Evolutionary conservation across 2,888 invertebrate species (phyloP), one percentile per base, ranked within the genome.

Genomic region (Aspidiotus rigidus): DNA sequence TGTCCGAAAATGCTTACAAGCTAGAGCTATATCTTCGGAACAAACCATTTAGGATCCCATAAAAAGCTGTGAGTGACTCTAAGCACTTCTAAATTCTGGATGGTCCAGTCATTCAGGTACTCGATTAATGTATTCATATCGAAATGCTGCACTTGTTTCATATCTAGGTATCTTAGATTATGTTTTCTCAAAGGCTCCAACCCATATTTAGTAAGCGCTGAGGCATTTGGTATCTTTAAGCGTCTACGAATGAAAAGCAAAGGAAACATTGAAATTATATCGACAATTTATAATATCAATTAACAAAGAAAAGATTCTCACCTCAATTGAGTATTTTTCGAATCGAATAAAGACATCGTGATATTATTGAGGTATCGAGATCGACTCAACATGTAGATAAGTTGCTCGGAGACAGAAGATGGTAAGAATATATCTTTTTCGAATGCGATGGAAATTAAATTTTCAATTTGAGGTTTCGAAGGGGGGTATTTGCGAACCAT

Each of bases 21-120:
- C 2, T 28, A 28, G 28, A 28, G 3, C 3, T 17, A 3, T 10
- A 60, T 40, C n/a, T 60, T 60, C n/a, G 39, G 39, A 10, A 60
- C 28, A 28, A 28, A 28, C 28, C 28, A 28, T 28, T 28, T 28
- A 7, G 62, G 15, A 13, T 41, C 62, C n/a, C 40, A 11, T 40
- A 62, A 13, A 63, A 83, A 82, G 75, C 85, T 84, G 74, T 81
- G 81, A 60, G 85, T 81, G 61, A 87, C 83, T 76, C 84, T 85
- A 62, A 85, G 78, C 57, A 80, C 79, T 59, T 81, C 79, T 69
- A 87, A 77, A 77, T 86, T 84, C 72, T 82, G 79, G 71, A 84
- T 75, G 49, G 85, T 84, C 85, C 86, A 86, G 73, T 85, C 84
- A 69, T 83, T 83, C 70, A 87, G 78, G 76, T 85, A 86, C 71